Conservation (phyloP, 2,113 vertebrate species). For the Hemibagrus wyckioides region DNA sequence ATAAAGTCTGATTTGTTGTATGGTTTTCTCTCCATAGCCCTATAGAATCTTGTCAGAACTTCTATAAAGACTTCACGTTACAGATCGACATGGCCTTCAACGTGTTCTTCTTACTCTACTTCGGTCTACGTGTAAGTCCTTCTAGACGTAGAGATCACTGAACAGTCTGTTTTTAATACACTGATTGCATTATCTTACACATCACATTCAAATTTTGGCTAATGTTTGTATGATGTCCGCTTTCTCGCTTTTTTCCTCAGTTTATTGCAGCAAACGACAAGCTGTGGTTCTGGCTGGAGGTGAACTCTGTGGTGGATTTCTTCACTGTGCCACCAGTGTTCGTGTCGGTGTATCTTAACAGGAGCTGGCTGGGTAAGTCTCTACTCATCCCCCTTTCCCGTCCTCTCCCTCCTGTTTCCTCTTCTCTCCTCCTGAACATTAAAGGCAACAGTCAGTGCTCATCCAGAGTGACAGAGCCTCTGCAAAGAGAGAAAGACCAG, state of each 20-base stretch:
- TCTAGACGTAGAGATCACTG: background rate
- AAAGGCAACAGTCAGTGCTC: slow-evolving; percentile 63
- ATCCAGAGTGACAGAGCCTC: slow-evolving; percentile 65
- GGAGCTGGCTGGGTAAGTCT: slow-evolving; percentile 98
- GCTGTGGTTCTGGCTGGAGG: slow-evolving; percentile 99
- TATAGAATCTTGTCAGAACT: slow-evolving; percentile 99
- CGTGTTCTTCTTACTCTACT: slow-evolving; percentile 99
- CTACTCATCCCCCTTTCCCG: slow-evolving; percentile 12
- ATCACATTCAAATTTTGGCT: background rate
- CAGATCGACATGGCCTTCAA: slow-evolving; percentile 99
- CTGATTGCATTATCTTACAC: background rate
- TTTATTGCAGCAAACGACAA: slow-evolving; percentile 99
- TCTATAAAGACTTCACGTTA: slow-evolving; percentile 99
- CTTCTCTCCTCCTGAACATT: slow-evolving; percentile 41
- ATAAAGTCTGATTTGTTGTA: slow-evolving; percentile 3
- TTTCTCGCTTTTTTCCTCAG: slow-evolving; percentile 66
- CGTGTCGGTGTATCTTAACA: slow-evolving; percentile 98
- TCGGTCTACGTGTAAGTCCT: slow-evolving; percentile 92
- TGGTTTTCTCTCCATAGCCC: slow-evolving; percentile 77
- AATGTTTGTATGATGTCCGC: background rate
- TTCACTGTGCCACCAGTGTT: slow-evolving; percentile 99
- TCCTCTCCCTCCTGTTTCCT: slow-evolving; percentile 32
- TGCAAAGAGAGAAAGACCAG: slow-evolving; percentile 56
- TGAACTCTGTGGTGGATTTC: slow-evolving; percentile 99
- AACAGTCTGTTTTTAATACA: background rate